These are phyloP conservation scores for Indicator indicator DNA, from an alignment of 2,113 vertebrate genomes.

Conservation along the genomic window DNA sequence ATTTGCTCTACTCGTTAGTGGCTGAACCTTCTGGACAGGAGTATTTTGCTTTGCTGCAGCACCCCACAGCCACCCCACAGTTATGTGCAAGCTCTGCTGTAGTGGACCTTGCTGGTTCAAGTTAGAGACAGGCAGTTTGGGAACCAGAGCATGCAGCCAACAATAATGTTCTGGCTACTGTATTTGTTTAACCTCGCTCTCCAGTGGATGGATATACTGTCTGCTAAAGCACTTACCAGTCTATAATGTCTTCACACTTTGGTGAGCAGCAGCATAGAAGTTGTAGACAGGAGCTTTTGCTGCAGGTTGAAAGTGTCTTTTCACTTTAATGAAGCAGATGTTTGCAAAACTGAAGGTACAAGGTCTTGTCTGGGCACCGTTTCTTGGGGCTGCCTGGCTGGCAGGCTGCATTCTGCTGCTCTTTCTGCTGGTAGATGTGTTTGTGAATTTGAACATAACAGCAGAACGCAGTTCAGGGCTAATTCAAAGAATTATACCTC, in stretches of 20 bases:
- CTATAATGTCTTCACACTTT: constrained; percentile 61
- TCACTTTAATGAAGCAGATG: not conserved
- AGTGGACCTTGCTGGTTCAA: constrained; percentile 13
- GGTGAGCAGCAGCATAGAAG: constrained; percentile 18
- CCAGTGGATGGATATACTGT: constrained; percentile 58
- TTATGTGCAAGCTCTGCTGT: not conserved
- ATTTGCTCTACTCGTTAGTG: not conserved
- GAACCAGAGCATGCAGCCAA: constrained; percentile 42
- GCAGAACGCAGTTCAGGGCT: not conserved
- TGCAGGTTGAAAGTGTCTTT: not conserved
- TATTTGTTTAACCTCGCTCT: constrained; percentile 66
- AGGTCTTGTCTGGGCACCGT: not conserved
- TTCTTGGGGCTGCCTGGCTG: not conserved
- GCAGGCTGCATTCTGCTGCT: not conserved
- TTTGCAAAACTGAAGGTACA: not conserved
- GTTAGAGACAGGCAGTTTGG: constrained; percentile 38
- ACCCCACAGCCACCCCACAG: not conserved
- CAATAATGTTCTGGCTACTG: constrained; percentile 66
- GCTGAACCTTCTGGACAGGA: not conserved
- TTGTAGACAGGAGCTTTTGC: constrained; percentile 29
- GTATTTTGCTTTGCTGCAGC: constrained; percentile 45
- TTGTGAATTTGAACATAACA: not conserved
- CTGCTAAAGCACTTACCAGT: constrained; percentile 70
- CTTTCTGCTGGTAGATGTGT: not conserved
- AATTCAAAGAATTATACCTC: not conserved